Percentiles rank a stretch among this genome's conserved stretches.
Conservation (phyloP, 2,113 vertebrate species). For the Eulemur macaco region DNA sequence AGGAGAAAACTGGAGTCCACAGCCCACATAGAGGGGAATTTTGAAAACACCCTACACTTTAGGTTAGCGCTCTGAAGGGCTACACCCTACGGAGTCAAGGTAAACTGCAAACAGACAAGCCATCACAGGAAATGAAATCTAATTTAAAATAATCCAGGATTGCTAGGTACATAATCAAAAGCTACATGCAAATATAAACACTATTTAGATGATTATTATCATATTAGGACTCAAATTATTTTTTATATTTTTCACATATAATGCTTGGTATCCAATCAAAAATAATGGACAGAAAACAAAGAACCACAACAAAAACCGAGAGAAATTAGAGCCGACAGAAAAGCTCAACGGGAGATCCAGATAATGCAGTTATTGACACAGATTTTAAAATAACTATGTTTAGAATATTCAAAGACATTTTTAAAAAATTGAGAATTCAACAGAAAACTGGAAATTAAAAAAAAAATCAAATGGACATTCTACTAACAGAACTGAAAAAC, state of each 20-base stretch:
- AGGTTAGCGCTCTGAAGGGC: not conserved
- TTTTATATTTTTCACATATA: constrained; percentile 6
- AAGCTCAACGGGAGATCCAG: not conserved
- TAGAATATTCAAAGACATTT: not conserved
- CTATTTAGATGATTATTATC: not conserved
- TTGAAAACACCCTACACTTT: not conserved
- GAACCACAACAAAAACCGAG: constrained; percentile 4
- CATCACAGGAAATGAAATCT: not conserved
- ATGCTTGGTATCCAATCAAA: constrained; percentile 10
- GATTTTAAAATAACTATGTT: constrained; percentile 6
- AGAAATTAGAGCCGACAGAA: not conserved
- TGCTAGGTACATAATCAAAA: not conserved
- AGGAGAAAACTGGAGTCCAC: not conserved
- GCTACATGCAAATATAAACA: not conserved
- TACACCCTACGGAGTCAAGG: not conserved
- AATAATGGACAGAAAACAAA: constrained; percentile 8
- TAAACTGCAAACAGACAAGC: not conserved
- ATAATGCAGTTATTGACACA: not conserved
- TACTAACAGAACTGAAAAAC: constrained; percentile 21
- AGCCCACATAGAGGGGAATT: not conserved
- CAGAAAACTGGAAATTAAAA: constrained; percentile 37
- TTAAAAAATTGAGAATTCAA: not conserved
- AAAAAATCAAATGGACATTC: constrained; percentile 33
- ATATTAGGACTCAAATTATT: constrained; percentile 6
- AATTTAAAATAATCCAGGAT: constrained; percentile 31